Conservation (phyloP, 2,113 vertebrate species). For the Trematomus loennbergii region DNA sequence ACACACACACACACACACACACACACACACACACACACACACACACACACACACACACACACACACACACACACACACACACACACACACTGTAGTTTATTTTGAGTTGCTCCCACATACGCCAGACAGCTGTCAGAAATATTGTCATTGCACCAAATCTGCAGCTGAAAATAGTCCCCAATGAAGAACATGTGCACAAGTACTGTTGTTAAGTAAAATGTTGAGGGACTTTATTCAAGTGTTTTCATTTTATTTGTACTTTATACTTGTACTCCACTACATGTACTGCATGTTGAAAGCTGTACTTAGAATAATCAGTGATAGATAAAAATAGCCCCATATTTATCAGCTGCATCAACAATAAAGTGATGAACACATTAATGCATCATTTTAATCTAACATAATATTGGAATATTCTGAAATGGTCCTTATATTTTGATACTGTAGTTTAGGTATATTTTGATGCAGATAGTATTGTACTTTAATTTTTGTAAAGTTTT, state of each 20-base stretch:
- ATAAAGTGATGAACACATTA: background rate
- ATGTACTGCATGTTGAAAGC: background rate
- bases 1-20: background rate
- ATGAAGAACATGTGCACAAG: background rate
- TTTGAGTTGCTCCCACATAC: background rate
- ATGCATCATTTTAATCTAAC: background rate
- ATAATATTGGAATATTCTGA: background rate
- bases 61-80: background rate
- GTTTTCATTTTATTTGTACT: no score
- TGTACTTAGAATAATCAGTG: background rate
- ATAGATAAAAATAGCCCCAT: background rate
- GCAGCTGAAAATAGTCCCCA: constrained; percentile 4
- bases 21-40: no score
- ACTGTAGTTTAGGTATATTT: background rate
- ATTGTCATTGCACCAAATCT: constrained; percentile 1
- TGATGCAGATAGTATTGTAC: background rate
- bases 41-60: no score
- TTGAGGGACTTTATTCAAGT: no score
- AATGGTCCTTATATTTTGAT: background rate
- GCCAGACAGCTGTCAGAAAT: background rate
- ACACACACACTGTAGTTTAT: background rate
- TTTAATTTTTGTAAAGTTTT: background rate
- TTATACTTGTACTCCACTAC: no score
- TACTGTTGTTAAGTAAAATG: no score
- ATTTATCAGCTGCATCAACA: background rate